Evolutionary conservation across 2,113 vertebrate species (phyloP), one percentile per base, ranked within the genome.

Genomic region (Neolamprologus toae): DNA sequence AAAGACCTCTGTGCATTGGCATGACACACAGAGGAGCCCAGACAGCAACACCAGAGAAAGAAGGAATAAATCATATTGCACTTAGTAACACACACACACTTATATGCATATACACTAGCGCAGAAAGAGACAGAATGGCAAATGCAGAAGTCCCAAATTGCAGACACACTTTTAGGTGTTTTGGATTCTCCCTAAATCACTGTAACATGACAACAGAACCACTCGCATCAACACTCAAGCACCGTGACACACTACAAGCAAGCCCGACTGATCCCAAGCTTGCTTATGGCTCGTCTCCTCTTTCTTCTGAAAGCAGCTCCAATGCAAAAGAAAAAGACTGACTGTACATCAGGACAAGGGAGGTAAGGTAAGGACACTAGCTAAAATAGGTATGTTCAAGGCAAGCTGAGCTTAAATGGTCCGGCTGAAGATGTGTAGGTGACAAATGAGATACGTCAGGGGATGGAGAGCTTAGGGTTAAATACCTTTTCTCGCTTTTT

Each of bases 1-100:
- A 95, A 95, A 95, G 94, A 95, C 94, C 95, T 94, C 84, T 93
- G 95, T 76, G 94, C 92, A 94, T 93, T 93, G 94, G 92, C 87
- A 91, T 80, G 91, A 90, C 92, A 93, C 93, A 82, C 49, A 47
- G 68, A 92, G 85, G 93, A 63, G 88, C 89, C 81, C 80, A n/a
- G 92, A 91, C 92, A 90, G 92, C 90, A 92, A 89, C 91, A 84
- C 35, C 82, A 73, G 88, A 82, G 90, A 87, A 83, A 88, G 81
- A 92, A 45, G 66, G 86, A 90, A 92, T 95, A 92, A 95, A 94
- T 93, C 91, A 94, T 90, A 71, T 53, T 85, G 81, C 21, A 49
- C 87, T 95, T 92, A 91, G 80, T 45, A 84, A 55, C 79, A 61
- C 84, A 76, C 51, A 47, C 82, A 81, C 84, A 81, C 83, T 40